phyloP scores from a whole-genome alignment of 2,113 vertebrate genomes.

The Oncorhynchus gorbuscha region DNA sequence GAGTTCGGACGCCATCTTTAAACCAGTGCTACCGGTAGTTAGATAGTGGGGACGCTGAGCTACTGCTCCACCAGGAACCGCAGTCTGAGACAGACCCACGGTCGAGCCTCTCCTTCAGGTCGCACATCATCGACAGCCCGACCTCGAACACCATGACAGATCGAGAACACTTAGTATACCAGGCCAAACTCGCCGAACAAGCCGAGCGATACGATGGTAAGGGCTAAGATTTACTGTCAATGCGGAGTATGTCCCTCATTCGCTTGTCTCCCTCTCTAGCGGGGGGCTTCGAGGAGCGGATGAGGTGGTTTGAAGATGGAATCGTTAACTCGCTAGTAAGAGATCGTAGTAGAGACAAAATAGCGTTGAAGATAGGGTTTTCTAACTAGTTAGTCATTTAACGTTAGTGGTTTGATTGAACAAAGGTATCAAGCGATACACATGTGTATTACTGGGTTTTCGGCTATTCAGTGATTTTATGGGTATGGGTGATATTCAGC shows the following conservation, averaged over 20 bases:
- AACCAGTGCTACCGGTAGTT: conserved; percentile 64
- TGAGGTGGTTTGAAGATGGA: conserved; percentile 49
- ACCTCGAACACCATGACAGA: conserved; percentile 81
- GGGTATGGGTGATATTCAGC: no score
- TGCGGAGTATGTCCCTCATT: conserved; percentile 45
- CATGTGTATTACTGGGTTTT: background rate
- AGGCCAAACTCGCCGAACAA: conserved; percentile 95
- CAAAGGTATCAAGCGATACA: background rate
- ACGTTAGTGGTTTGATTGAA: background rate
- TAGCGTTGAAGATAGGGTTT: conserved; percentile 55
- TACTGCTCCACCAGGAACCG: conserved; percentile 58
- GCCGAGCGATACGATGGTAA: conserved; percentile 96
- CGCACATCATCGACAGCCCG: conserved; percentile 72
- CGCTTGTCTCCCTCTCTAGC: conserved; percentile 35
- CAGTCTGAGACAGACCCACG: conserved; percentile 39
- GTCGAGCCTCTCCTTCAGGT: conserved; percentile 69
- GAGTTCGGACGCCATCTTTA: conserved; percentile 74
- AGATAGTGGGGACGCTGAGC: conserved; percentile 53
- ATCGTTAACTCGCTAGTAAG: conserved; percentile 1
- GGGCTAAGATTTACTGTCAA: conserved; percentile 32
- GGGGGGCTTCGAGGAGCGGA: conserved; percentile 52
- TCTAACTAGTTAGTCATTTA: background rate
- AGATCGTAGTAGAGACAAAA: conserved; percentile 60
- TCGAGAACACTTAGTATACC: conserved; percentile 88
- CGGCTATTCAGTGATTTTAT: no score